These are phyloP conservation scores for Melitaea athalia DNA, from an alignment of 2,888 invertebrate species.

Conservation along the genomic window DNA sequence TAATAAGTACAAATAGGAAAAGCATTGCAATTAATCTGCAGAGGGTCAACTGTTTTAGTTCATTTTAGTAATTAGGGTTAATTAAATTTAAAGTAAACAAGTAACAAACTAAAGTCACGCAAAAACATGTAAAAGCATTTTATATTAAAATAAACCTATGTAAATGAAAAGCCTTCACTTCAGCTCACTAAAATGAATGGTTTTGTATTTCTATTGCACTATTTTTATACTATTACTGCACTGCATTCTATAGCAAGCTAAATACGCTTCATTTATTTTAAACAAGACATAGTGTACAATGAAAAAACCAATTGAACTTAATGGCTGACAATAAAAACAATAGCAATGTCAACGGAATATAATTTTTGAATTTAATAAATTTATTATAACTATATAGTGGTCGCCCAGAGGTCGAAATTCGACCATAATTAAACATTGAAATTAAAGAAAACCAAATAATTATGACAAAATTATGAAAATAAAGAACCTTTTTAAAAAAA, in stretches of 20 bases:
- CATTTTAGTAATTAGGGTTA: neutral
- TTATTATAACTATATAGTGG: too few relatives aligned
- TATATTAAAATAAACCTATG: neutral
- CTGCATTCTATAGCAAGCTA: neutral
- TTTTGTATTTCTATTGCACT: neutral
- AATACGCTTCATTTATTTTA: neutral
- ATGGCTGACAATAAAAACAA: neutral
- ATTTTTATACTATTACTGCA: neutral
- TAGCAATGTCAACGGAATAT: neutral
- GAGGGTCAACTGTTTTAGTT: too few relatives aligned
- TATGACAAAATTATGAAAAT: too few relatives aligned
- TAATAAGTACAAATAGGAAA: too few relatives aligned
- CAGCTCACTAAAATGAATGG: neutral
- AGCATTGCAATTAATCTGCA: too few relatives aligned
- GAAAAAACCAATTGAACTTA: neutral
- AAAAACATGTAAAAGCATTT: neutral
- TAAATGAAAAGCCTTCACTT: neutral
- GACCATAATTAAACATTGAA: too few relatives aligned
- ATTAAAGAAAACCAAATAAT: too few relatives aligned
- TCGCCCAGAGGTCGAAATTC: too few relatives aligned
- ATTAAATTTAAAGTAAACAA: neutral
- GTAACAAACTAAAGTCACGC: neutral
- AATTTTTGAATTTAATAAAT: neutral
- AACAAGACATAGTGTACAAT: neutral
- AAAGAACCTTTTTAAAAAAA: too few relatives aligned